Conservation (phyloP, 30 jellyfish, hydroid and myxozoan genomes). For the Phacellophora camtschatica region DNA sequence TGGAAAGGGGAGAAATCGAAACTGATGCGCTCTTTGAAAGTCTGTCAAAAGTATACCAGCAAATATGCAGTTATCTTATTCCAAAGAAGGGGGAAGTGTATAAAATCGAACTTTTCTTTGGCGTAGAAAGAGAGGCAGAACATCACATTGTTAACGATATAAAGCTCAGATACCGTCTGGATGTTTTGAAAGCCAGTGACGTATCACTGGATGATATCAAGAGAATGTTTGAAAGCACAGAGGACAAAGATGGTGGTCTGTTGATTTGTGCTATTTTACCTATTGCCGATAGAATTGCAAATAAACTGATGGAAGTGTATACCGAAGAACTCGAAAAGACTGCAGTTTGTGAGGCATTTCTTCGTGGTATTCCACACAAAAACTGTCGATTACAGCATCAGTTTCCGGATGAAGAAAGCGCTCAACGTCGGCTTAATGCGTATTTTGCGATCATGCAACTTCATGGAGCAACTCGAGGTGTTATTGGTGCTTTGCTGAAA, state of each 20-base stretch:
- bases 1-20: background rate
- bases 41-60: constrained; percentile 4
- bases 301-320: background rate
- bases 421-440: constrained; percentile 24
- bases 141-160: background rate
- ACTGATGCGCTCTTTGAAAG: background rate
- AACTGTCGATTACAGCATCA: constrained; percentile 10
- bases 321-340: background rate
- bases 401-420: background rate
- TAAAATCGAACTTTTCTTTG: constrained; percentile 14
- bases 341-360: background rate
- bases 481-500: background rate
- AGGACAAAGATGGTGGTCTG: constrained; percentile 2
- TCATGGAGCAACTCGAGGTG: constrained; percentile 11
- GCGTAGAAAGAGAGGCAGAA: constrained; percentile 10
- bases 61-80: background rate
- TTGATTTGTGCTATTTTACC: background rate
- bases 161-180: constrained; percentile 1
- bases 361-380: constrained; percentile 31
- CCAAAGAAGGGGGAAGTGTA: constrained; percentile 1
- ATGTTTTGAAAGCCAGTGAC: background rate
- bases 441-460: constrained; percentile 25
- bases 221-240: background rate
- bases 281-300: background rate
- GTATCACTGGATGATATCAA: background rate